phyloP scores from a whole-genome alignment of 1,140 invertebrate species.

The Procambarus virginalis region DNA sequence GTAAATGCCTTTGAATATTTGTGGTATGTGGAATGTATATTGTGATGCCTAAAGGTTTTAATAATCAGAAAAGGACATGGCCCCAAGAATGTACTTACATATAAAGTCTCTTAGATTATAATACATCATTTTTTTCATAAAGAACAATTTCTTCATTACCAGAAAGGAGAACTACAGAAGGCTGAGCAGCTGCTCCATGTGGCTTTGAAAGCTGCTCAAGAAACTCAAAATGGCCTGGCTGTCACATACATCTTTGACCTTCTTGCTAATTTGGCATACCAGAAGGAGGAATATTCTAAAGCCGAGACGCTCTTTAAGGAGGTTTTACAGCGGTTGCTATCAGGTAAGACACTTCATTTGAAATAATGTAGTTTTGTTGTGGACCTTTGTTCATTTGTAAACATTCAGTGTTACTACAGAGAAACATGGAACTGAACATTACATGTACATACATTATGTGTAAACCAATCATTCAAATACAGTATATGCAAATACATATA shows the following conservation, averaged over 20 bases:
- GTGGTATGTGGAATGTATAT: too few relatives aligned
- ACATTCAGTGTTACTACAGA: too few relatives aligned
- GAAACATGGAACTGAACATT: too few relatives aligned
- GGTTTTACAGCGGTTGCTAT: constrained; percentile 80
- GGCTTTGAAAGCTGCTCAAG: constrained; percentile 87
- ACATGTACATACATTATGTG: too few relatives aligned
- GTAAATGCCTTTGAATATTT: too few relatives aligned
- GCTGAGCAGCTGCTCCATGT: constrained; percentile 90
- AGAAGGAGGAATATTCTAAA: constrained; percentile 84
- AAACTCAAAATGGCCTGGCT: constrained; percentile 83
- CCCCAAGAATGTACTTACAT: too few relatives aligned
- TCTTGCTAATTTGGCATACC: constrained; percentile 91
- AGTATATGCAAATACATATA: too few relatives aligned
- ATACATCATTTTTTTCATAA: too few relatives aligned
- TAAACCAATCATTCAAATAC: too few relatives aligned
- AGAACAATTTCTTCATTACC: not conserved
- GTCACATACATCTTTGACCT: constrained; percentile 91
- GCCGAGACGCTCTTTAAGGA: constrained; percentile 88
- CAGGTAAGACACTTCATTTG: constrained; percentile 28
- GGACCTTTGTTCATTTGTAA: not conserved
- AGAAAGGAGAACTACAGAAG: constrained; percentile 85
- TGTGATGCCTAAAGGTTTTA: too few relatives aligned
- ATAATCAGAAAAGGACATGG: too few relatives aligned
- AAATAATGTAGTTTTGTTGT: not conserved
- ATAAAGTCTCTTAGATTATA: too few relatives aligned